Evolutionary conservation across 2,888 invertebrate genomes (phyloP).

Genomic region (Xanthostigma xanthostigma): DNA sequence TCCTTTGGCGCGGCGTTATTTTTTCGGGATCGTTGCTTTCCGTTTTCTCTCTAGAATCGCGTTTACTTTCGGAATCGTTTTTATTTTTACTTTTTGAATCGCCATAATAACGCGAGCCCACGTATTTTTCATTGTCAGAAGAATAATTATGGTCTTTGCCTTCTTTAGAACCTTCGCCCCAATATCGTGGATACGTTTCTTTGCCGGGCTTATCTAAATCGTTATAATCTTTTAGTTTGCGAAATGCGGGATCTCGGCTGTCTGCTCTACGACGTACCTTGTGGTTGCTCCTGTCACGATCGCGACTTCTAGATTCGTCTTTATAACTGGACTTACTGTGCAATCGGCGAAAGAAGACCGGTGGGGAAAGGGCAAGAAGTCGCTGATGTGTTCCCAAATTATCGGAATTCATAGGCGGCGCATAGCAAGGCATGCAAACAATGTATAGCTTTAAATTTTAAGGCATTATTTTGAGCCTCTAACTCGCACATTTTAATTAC

Average conservation of each 20-base stretch:
- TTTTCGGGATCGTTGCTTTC: slow-evolving; percentile 18
- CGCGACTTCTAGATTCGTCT: too few relatives aligned
- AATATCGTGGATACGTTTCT: slow-evolving; percentile 19
- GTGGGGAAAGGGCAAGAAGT: too few relatives aligned
- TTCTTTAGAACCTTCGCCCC: slow-evolving; percentile 23
- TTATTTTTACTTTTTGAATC: slow-evolving; percentile 10
- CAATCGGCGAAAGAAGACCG: too few relatives aligned
- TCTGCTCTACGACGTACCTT: slow-evolving; percentile 3
- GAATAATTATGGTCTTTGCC: slow-evolving; percentile 19
- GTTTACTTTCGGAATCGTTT: slow-evolving; percentile 9
- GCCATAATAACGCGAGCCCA: slow-evolving; percentile 24
- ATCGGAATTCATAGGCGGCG: too few relatives aligned
- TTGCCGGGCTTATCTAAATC: slow-evolving; percentile 12
- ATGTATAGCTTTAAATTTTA: too few relatives aligned
- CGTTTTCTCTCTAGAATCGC: slow-evolving; percentile 12
- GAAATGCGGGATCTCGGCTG: slow-evolving; percentile 6
- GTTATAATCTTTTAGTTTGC: slow-evolving; percentile 9
- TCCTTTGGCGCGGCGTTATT: slow-evolving; percentile 28
- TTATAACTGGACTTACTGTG: too few relatives aligned
- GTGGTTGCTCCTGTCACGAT: too few relatives aligned
- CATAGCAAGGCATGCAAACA: too few relatives aligned
- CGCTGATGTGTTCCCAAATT: too few relatives aligned
- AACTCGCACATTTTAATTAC: too few relatives aligned
- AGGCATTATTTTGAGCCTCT: too few relatives aligned
- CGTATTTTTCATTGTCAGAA: slow-evolving; percentile 22